Percentiles rank a stretch among this genome's conserved stretches.
phyloP scores from a whole-genome alignment of 92 coral and sea anemone genomes.

The Parazoanthus swiftii region DNA sequence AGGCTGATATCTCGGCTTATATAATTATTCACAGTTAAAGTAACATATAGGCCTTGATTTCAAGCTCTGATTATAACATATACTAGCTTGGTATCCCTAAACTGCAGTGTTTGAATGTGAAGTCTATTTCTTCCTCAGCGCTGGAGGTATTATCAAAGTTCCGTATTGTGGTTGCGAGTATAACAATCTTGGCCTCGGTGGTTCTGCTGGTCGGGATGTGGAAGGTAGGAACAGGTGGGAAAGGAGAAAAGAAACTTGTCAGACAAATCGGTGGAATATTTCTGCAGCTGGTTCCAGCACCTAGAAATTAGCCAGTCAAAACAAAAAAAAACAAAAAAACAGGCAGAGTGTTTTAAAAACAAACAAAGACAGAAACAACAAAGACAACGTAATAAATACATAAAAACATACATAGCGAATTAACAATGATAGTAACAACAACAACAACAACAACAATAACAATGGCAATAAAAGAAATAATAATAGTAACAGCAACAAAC shows the following conservation, averaged over 20 bases:
- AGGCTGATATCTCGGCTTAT: no score
- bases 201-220: slow-evolving; percentile 31
- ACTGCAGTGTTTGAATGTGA: background rate
- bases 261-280: background rate
- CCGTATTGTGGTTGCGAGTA: slow-evolving; percentile 17
- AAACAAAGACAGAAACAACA: background rate
- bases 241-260: background rate
- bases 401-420: no score
- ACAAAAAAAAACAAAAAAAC: background rate
- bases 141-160: slow-evolving; percentile 19
- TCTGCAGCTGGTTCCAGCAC: no score
- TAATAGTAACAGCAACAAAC: no score
- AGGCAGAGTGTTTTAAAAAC: no score
- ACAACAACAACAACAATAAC: background rate
- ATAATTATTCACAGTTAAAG: no score
- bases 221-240: slow-evolving; percentile 15
- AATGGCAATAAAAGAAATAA: no score
- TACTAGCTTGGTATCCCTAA: background rate
- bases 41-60: no score
- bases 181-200: slow-evolving; percentile 25
- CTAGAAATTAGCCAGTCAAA: no score
- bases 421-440: no score
- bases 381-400: no score
- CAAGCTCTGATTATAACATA: no score
- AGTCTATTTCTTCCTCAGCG: background rate